Evolutionary conservation across 1,140 invertebrate genomes (phyloP).

Genomic region (honey bee (Apis mellifera)): DNA sequence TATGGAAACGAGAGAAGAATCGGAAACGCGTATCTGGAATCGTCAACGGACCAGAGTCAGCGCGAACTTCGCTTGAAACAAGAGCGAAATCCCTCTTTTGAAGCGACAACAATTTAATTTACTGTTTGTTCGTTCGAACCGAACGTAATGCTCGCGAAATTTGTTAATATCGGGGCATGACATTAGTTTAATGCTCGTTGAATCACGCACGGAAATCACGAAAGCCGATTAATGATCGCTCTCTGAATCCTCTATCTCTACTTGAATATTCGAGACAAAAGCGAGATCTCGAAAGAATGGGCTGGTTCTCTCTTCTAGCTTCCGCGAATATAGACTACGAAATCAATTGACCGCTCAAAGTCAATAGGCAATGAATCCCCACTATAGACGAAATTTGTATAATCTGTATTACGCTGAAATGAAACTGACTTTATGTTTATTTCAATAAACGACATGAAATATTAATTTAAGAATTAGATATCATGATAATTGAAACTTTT

Average conservation of each 20-base stretch:
- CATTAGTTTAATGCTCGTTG: background rate
- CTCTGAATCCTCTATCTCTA: too few relatives aligned
- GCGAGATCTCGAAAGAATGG: background rate
- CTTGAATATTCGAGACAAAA: background rate
- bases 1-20: constrained; percentile 2
- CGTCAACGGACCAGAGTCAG: constrained; percentile 37
- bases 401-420: background rate
- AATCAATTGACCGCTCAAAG: constrained; percentile 1
- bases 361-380: background rate
- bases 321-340: background rate
- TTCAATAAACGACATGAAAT: background rate
- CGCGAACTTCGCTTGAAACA: background rate
- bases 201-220: background rate
- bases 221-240: background rate
- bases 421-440: background rate
- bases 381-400: too few relatives aligned
- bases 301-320: background rate
- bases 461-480: too few relatives aligned
- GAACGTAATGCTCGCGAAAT: background rate
- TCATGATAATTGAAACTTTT: too few relatives aligned
- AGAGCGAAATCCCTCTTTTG: background rate
- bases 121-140: background rate
- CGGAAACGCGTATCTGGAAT: constrained; percentile 21
- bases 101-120: constrained; percentile 24
- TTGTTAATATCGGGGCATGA: background rate